Percentiles rank a stretch among this genome's conserved stretches.
phyloP scores from a whole-genome alignment of 2,888 invertebrate species.

The Mimas tiliae region DNA sequence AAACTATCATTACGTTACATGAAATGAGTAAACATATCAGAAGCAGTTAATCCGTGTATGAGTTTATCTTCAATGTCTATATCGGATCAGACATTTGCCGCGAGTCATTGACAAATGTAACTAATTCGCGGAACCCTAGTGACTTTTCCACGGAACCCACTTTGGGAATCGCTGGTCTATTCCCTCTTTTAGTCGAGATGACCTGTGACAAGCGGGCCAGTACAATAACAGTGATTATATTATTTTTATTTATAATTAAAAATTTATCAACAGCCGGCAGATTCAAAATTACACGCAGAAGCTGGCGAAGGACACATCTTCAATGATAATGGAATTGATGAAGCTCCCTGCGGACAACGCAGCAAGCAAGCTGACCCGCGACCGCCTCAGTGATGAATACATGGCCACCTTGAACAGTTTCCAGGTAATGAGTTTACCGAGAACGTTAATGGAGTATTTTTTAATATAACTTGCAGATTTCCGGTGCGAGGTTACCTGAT shows the following conservation, averaged over 20 bases:
- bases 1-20: no score
- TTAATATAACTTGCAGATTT: neutral
- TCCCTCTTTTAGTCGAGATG: no score
- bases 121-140: no score
- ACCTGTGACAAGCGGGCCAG: no score
- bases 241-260: neutral
- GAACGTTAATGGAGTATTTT: neutral
- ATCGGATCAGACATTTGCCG: no score
- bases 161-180: no score
- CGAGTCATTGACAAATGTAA: no score
- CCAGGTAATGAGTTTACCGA: slow-evolving; percentile 84
- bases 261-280: slow-evolving; percentile 89
- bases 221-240: neutral
- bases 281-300: slow-evolving; percentile 98
- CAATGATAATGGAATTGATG: slow-evolving; percentile 92
- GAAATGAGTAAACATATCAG: no score
- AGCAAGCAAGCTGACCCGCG: slow-evolving; percentile 93
- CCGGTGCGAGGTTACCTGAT: no score
- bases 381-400: slow-evolving; percentile 96
- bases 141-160: no score
- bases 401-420: slow-evolving; percentile 94
- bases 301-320: slow-evolving; percentile 95
- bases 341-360: slow-evolving; percentile 86
- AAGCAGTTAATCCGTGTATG: no score
- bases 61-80: no score